Conservation (phyloP, 2,113 vertebrate genomes). For the Lophius piscatorius region DNA sequence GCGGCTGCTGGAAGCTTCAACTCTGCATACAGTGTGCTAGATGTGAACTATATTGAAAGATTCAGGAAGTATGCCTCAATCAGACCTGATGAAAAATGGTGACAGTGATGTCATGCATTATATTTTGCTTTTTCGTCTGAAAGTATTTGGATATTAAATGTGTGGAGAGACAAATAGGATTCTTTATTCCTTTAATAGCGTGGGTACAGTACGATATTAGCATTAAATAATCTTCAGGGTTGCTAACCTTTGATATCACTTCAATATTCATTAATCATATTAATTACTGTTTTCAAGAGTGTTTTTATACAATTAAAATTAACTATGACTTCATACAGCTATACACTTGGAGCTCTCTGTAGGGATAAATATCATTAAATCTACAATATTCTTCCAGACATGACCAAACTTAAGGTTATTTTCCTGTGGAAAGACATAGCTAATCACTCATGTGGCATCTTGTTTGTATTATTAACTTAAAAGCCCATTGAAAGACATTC, state of each 20-base stretch:
- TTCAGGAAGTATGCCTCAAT: too few species aligned
- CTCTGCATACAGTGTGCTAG: background rate
- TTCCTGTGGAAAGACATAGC: background rate
- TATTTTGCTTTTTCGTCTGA: too few species aligned
- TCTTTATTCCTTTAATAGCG: constrained; percentile 9
- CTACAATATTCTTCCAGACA: constrained; percentile 12
- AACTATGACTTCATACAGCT: constrained; percentile 28
- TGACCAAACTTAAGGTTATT: constrained; percentile 18
- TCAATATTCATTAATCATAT: constrained; percentile 26
- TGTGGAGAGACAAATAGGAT: constrained; percentile 4
- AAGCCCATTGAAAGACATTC: constrained; percentile 3
- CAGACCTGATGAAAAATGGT: too few species aligned
- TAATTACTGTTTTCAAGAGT: constrained; percentile 26
- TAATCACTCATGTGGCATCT: constrained; percentile 10
- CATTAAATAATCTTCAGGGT: constrained; percentile 22
- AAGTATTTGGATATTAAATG: background rate
- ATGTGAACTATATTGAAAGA: background rate
- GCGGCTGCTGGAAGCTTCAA: background rate
- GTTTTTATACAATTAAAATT: constrained; percentile 10
- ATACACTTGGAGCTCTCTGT: too few species aligned
- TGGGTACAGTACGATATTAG: constrained; percentile 20
- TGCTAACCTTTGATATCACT: constrained; percentile 23
- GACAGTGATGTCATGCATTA: too few species aligned
- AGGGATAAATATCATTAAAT: constrained; percentile 31
- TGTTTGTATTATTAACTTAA: constrained; percentile 29